phyloP scores from a whole-genome alignment of 2,797 vertebrate species.

The Vultur gryphus region DNA sequence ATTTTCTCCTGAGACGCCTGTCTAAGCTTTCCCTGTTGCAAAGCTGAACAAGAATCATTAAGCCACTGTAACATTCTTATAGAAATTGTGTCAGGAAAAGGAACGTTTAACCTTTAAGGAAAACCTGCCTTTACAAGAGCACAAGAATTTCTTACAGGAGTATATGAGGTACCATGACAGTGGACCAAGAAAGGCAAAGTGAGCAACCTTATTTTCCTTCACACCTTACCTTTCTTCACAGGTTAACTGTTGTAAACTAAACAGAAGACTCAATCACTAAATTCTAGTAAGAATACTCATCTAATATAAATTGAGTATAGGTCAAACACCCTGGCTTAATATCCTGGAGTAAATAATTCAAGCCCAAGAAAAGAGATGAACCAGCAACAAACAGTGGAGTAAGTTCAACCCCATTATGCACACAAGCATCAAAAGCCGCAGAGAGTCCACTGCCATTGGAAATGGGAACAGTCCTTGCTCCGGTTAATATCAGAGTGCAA shows the following conservation, averaged over 20 bases:
- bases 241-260: background rate
- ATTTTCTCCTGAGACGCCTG: constrained; percentile 48
- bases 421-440: background rate
- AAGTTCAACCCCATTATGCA: background rate
- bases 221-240: background rate
- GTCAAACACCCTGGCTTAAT: background rate
- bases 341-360: background rate
- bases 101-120: constrained; percentile 31
- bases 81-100: constrained; percentile 14
- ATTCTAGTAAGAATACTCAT: background rate
- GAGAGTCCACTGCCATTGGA: background rate
- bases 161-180: background rate
- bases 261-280: background rate
- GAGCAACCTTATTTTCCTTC: background rate
- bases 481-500: background rate
- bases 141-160: background rate
- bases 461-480: background rate
- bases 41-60: constrained; percentile 9
- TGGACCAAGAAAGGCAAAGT: background rate
- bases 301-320: background rate
- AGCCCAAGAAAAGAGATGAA: background rate
- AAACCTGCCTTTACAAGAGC: background rate
- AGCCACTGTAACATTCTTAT: background rate
- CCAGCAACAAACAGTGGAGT: background rate
- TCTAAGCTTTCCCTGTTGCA: constrained; percentile 12